Base-by-base conservation (phyloP, 2,888 invertebrate species). In the Apodemia mormo region DNA sequence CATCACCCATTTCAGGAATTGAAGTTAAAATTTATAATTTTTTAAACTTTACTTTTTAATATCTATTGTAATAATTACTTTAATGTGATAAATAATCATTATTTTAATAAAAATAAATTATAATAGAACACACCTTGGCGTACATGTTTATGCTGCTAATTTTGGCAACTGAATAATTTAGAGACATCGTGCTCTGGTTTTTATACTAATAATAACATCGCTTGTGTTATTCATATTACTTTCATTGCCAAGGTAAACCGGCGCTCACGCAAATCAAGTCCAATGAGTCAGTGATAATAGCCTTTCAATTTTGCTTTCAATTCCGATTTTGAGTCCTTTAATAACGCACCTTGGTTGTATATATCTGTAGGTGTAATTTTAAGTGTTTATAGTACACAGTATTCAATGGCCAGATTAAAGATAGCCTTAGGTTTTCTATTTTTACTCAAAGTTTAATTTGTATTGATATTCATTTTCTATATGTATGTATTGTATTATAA, bases 141-240 rank as follows among this genome's bases (percentile, higher is more conserved):
- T 88, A 93, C 93, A 93, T 93, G 92, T 92, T 92, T 87, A 82
- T 89, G 82, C 84, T 85, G 82, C 81, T 86, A 86, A 83, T 82
- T 90, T 87, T 90, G 92, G 92, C 78, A 92, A 92, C 92, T 92
- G 92, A 93, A 92, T 93, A 92, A 87, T 91, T 86, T 89, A 79
- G 79, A 78, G 77, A 82, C 80, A 82, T 80, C 83, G 83, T 88
- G 89, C 89, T 85, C 86, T 79, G 84, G 89, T 92, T 92, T 93
- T 90, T 93, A 93, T 93, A 92, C 80, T 80, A 81, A 83, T 80
- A 81, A 81, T 80, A 81, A 33, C 37, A 64, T 64, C 61, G 33
- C 77, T 80, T 79, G 80, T 78, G 85, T 85, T 84, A 22, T 54
- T 83, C 87, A 85, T 82, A 85, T 87, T 82, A 88, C 92, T 92